Evolutionary conservation across 1,140 invertebrate genomes (phyloP).

Genomic region (Drosophila repletoides): DNA sequence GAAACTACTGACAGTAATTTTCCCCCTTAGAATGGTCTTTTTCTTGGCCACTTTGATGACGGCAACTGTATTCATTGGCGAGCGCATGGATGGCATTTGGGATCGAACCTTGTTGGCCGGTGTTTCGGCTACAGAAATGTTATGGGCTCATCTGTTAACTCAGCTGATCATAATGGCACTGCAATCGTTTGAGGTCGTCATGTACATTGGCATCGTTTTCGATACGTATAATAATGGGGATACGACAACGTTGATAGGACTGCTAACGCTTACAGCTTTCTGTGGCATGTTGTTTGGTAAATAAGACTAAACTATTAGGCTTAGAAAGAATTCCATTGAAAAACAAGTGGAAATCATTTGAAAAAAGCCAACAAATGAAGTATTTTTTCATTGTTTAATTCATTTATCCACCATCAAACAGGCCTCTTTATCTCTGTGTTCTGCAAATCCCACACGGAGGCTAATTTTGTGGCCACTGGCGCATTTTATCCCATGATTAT

Average conservation of each 20-base stretch:
- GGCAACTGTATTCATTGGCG: conserved; percentile 90
- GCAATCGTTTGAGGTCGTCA: conserved; percentile 86
- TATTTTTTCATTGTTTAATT: too few species aligned
- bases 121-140: conserved; percentile 86
- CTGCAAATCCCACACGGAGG: conserved; percentile 89
- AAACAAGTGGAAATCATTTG: not conserved
- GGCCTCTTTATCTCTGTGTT: conserved; percentile 90
- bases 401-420: too few species aligned
- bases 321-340: too few species aligned
- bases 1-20: too few species aligned
- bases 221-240: conserved; percentile 86
- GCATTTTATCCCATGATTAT: conserved; percentile 94
- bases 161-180: conserved; percentile 89
- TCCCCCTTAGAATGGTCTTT: conserved; percentile 86
- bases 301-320: too few species aligned
- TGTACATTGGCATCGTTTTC: conserved; percentile 85
- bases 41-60: conserved; percentile 91
- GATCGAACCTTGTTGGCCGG: conserved; percentile 86
- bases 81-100: conserved; percentile 88
- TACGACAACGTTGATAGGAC: conserved; percentile 83
- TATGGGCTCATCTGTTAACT: conserved; percentile 89
- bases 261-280: conserved; percentile 86
- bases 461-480: conserved; percentile 92
- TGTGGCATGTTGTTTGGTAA: conserved; percentile 89
- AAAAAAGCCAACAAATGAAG: not conserved